Percentiles rank a stretch among this genome's conserved stretches.
Conservation (phyloP, 2,113 vertebrate species). For the Phylloscopus trochiloides region DNA sequence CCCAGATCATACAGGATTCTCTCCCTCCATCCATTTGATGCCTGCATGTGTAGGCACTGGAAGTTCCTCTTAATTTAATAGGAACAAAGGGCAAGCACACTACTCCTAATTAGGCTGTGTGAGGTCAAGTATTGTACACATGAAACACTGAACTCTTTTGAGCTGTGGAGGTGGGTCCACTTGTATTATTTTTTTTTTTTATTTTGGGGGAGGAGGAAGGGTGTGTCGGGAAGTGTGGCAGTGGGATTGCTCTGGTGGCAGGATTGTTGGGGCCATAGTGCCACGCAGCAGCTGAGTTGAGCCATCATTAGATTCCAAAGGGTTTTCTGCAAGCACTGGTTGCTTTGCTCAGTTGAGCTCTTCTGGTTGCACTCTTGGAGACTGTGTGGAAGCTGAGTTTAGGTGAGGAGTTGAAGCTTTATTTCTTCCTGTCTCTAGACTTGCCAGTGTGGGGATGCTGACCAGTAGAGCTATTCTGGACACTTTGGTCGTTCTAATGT, state of each 20-base stretch:
- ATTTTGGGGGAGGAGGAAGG: background rate
- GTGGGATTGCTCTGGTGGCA: background rate
- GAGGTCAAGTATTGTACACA: background rate
- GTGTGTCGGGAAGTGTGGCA: background rate
- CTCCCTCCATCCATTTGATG: background rate
- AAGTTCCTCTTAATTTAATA: background rate
- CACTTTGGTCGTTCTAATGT: background rate
- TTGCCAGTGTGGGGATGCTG: background rate
- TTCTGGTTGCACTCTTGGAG: background rate
- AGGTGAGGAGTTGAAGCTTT: background rate
- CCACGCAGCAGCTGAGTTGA: background rate
- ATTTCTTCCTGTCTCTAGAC: background rate
- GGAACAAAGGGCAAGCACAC: background rate
- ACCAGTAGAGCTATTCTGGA: background rate
- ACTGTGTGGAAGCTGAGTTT: background rate
- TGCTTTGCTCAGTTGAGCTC: background rate
- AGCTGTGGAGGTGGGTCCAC: background rate
- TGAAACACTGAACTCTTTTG: accelerated
- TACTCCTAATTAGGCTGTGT: background rate
- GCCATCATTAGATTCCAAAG: accelerated
- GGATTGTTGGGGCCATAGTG: background rate
- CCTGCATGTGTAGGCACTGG: background rate
- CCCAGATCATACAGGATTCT: background rate
- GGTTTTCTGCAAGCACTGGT: background rate
- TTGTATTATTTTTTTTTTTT: background rate